phyloP scores from a whole-genome alignment of 2,113 vertebrate genomes.

The Ondatra zibethicus region DNA sequence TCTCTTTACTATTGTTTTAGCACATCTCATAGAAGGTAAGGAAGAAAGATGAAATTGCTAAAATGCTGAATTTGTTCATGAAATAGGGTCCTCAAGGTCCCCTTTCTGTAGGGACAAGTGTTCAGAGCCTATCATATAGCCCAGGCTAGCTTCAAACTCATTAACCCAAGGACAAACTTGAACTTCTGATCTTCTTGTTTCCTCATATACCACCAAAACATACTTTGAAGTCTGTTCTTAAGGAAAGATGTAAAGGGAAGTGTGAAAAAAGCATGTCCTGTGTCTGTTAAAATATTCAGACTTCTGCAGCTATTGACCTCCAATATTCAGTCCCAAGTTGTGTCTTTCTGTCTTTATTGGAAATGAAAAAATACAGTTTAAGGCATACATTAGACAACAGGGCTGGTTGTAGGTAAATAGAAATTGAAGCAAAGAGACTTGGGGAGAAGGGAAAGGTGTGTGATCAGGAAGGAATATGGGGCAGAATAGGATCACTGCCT shows the following conservation, averaged over 20 bases:
- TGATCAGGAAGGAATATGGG: not conserved
- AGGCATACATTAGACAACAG: not conserved
- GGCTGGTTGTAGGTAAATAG: not conserved
- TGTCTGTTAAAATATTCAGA: not conserved
- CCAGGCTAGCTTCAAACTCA: not conserved
- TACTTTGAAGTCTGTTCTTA: slow-evolving; percentile 20
- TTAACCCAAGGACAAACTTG: not conserved
- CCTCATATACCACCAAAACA: not conserved
- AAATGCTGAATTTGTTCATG: not conserved
- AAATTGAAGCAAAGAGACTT: not conserved
- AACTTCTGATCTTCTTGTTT: not conserved
- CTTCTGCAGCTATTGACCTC: not conserved
- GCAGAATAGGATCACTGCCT: not conserved
- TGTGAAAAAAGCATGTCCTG: not conserved
- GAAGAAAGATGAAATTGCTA: not conserved
- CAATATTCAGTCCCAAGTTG: not conserved
- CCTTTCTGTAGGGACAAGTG: not conserved
- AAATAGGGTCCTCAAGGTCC: not conserved
- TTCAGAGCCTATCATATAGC: not conserved
- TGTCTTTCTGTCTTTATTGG: not conserved
- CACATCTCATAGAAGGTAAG: not conserved
- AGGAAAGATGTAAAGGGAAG: not conserved
- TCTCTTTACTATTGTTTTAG: not conserved
- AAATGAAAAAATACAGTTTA: not conserved
- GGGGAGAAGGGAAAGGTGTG: not conserved